Conservation (phyloP, 2,888 invertebrate species). For the Halictus quadricinctus region DNA sequence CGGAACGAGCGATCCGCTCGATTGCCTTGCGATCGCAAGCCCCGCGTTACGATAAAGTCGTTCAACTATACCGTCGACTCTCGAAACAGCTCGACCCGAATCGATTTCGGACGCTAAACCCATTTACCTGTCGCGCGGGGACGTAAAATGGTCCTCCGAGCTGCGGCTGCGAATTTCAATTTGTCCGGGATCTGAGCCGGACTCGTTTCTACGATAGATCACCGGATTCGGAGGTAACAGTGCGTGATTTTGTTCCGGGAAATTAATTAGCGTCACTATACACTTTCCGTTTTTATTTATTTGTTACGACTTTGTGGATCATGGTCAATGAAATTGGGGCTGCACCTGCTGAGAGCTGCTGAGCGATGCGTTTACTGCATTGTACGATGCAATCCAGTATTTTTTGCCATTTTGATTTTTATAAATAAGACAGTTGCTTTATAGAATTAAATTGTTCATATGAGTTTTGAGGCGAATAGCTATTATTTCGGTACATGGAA, state of each 20-base stretch:
- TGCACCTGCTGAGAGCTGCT: too few species aligned
- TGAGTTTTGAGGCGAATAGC: too few species aligned
- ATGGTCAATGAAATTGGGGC: too few species aligned
- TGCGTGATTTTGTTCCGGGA: neutral
- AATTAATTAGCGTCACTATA: neutral
- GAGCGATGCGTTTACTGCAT: neutral
- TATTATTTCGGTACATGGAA: too few species aligned
- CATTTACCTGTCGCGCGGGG: neutral
- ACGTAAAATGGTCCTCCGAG: neutral
- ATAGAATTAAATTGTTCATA: too few species aligned
- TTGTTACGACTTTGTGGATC: neutral
- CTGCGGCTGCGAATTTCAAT: neutral
- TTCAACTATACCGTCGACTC: neutral
- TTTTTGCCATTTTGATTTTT: too few species aligned
- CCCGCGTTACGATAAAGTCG: slow-evolving; percentile 11
- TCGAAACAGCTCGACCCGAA: neutral
- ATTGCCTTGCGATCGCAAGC: slow-evolving; percentile 22
- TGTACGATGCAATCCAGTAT: too few species aligned
- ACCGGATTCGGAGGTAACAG: neutral
- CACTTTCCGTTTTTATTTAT: neutral
- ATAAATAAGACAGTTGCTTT: too few species aligned
- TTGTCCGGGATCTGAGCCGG: neutral
- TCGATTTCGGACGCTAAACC: neutral
- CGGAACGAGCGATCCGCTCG: slow-evolving; percentile 25
- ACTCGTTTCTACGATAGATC: neutral